A percentile compares a stretch with the other conserved stretches of the same genome.
These are phyloP conservation scores for Pristionchus arcanus DNA, from an alignment of 2,888 invertebrate species.

Conservation along the genomic window DNA sequence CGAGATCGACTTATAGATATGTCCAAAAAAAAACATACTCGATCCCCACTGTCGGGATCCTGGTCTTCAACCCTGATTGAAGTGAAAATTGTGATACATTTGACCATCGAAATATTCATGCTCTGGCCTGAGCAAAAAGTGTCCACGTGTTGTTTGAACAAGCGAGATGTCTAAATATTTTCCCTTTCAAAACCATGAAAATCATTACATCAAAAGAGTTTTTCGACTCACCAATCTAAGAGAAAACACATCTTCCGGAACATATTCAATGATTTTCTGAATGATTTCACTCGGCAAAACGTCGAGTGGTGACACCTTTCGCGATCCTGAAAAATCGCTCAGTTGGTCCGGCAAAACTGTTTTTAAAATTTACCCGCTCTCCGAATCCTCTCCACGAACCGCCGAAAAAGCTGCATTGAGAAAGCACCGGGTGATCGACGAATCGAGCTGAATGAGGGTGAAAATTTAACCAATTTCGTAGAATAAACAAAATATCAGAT, in stretches of 20 bases:
- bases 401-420: neutral
- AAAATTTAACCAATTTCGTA: neutral
- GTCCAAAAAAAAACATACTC: no score
- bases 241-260: neutral
- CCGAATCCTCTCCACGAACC: neutral
- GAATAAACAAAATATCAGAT: neutral
- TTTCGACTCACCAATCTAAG: neutral
- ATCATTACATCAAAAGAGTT: neutral
- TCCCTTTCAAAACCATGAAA: neutral
- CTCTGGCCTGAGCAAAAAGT: neutral
- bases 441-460: neutral
- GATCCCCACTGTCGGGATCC: neutral
- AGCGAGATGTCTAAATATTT: neutral
- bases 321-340: neutral
- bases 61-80: neutral
- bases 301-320: neutral
- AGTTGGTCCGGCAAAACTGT: no score
- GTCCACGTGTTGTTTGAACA: neutral
- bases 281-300: neutral
- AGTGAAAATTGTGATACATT: neutral
- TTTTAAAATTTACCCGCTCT: neutral
- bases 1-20: neutral
- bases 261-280: neutral
- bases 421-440: neutral
- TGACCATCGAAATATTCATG: neutral